A percentile compares a stretch with the other conserved stretches of the same genome.
Evolutionary conservation across 64 coral and sea anemone genomes (phyloP).

Genomic region (Anthopleura sola): DNA sequence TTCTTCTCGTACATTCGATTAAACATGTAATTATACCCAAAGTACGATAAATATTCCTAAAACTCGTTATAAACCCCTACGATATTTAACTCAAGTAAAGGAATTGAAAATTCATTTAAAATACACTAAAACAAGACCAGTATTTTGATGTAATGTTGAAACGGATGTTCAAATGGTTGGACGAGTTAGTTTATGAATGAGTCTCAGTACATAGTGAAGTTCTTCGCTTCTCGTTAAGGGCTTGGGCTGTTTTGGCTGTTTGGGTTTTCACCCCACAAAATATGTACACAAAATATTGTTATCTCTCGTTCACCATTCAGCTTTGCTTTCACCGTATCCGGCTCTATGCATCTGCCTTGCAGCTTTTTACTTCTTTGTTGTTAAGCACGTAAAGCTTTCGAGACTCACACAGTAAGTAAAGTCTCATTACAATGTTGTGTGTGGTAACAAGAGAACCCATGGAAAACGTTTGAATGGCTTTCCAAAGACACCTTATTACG

Average conservation of each 20-base stretch:
- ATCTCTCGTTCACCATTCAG: slow-evolving; percentile 14
- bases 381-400: slow-evolving; percentile 17
- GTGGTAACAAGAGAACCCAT: slow-evolving; percentile 1
- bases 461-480: slow-evolving; percentile 3
- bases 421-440: background rate
- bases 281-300: slow-evolving; percentile 17
- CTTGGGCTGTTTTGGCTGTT: background rate
- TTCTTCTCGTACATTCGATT: background rate
- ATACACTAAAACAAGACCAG: background rate
- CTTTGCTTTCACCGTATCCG: slow-evolving; percentile 5
- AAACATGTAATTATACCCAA: background rate
- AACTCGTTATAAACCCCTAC: background rate
- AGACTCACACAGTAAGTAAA: slow-evolving; percentile 6
- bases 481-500: slow-evolving; percentile 11
- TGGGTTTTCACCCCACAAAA: background rate
- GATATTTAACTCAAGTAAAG: background rate
- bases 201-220: no score
- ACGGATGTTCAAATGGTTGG: background rate
- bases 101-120: background rate
- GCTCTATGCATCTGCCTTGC: slow-evolving; percentile 19
- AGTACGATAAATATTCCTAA: background rate
- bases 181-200: no score
- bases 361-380: slow-evolving; percentile 27
- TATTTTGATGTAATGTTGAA: background rate
- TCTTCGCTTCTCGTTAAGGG: background rate